Evolutionary conservation across 2,888 invertebrate genomes (phyloP), one percentile per base, ranked within the genome.

Genomic region (Prosopocoilus inquinatus): DNA sequence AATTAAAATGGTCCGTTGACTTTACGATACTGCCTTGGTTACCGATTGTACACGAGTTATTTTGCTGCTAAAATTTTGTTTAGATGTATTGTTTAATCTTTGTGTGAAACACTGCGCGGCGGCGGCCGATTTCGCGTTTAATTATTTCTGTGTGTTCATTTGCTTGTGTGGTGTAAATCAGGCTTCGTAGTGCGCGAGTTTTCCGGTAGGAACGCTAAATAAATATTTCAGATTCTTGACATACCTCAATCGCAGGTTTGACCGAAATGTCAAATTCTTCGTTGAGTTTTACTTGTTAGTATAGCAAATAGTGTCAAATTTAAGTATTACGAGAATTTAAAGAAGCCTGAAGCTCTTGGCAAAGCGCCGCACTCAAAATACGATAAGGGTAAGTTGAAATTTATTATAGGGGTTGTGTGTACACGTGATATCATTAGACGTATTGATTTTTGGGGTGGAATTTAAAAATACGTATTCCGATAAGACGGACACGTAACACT

Each of bases 201-300:
- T 74, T 71, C 75, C 77, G 75, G 77, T 72, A 84, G 84, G 80
- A 82, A 84, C 80, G 82, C 80, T 80, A 80, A 81, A 81, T 81
- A 81, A 81, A 84, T 84, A 84, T 82, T 84, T 84, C 80, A 81
- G 82, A 85, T 85, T 82, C 84, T 82, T 69, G 70, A 76, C 80
- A 84, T 84, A 81, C 85, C 84, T 72, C 78, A 78, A 81, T 80
- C 79, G 82, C 83, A 83, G 84, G 84, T 84, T 83, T 83, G 84
- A 84, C 84, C 82, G 82, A 84, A 84, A 85, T 84, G 84, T 85
- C 84, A 84, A 85, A 84, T 83, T 82, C 75, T 76, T 77, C 72
- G 72, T 73, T 72, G 74, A 74, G 74, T 75, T 77, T 75, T 72
- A 65, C 71, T 73, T 74, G 72, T 75, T 75, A 71, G 71, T 72